A percentile compares a stretch with the other conserved stretches of the same genome.
Evolutionary conservation across 2,888 invertebrate genomes (phyloP).

Genomic region (Torymus auratus): DNA sequence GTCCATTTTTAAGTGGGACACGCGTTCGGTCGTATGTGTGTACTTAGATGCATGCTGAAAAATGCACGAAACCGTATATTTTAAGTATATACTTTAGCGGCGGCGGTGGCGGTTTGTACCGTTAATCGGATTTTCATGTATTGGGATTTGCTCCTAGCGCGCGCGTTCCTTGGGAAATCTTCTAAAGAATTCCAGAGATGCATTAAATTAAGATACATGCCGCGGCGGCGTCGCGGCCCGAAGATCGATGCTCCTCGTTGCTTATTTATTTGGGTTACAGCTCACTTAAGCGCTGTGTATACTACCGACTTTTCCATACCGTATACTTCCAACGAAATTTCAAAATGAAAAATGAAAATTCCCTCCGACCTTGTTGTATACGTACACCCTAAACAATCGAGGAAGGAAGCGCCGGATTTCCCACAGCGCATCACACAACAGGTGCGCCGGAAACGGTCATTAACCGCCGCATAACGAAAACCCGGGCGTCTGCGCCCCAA

Average conservation of each 20-base stretch:
- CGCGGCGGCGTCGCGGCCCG: too few species aligned
- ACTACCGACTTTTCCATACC: too few species aligned
- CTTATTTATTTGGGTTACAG: too few species aligned
- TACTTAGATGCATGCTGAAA: constrained; percentile 25
- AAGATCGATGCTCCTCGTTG: too few species aligned
- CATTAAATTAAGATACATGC: too few species aligned
- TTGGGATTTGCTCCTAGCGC: constrained; percentile 6
- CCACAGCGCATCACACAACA: background rate
- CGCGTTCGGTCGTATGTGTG: background rate
- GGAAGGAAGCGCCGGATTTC: background rate
- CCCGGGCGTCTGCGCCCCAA: background rate
- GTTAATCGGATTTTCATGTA: constrained; percentile 50
- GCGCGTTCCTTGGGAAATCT: constrained; percentile 36
- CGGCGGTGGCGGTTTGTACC: background rate
- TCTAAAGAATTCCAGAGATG: background rate
- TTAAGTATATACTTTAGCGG: constrained; percentile 2
- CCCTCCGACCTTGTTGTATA: too few species aligned
- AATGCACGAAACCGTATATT: constrained; percentile 20
- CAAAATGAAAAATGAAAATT: too few species aligned
- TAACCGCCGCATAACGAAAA: background rate
- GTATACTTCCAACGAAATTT: too few species aligned
- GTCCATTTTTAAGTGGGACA: background rate
- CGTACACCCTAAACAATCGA: too few species aligned
- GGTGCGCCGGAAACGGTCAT: constrained; percentile 4
- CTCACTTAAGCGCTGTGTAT: too few species aligned